phyloP scores from a whole-genome alignment of 2,888 invertebrate genomes.

The Platerodrilus igneus region DNA sequence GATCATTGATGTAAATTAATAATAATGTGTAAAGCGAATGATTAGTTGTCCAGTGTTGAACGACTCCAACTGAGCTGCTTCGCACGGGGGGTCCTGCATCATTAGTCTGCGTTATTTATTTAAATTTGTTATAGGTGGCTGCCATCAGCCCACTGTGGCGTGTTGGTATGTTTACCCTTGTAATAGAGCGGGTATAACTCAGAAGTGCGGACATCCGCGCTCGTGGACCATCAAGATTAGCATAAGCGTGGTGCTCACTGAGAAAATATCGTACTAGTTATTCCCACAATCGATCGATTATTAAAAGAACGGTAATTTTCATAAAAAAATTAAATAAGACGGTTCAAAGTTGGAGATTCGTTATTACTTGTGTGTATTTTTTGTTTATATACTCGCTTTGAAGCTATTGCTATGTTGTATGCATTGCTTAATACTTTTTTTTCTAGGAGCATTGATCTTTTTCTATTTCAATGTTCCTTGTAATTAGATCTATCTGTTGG shows the following conservation, averaged over 20 bases:
- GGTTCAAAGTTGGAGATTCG: too few relatives aligned
- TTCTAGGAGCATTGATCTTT: too few relatives aligned
- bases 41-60: conserved; percentile 35
- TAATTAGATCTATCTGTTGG: too few relatives aligned
- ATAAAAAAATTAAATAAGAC: too few relatives aligned
- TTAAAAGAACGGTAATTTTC: too few relatives aligned
- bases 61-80: conserved; percentile 33
- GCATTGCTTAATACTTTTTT: too few relatives aligned
- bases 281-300: conserved; percentile 48
- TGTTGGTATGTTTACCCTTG: conserved; percentile 31
- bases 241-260: conserved; percentile 41
- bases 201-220: conserved; percentile 32
- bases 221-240: conserved; percentile 36
- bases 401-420: too few relatives aligned
- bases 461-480: too few relatives aligned
- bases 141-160: conserved; percentile 24
- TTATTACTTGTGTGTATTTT: too few relatives aligned
- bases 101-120: conserved; percentile 33
- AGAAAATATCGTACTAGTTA: conserved; percentile 46
- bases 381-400: too few relatives aligned
- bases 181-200: conserved; percentile 28
- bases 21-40: conserved; percentile 37
- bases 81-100: conserved; percentile 27
- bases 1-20: conserved; percentile 40
- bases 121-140: conserved; percentile 33